Conservation (phyloP, 1,140 invertebrate genomes). For the Eupeodes corollae region DNA sequence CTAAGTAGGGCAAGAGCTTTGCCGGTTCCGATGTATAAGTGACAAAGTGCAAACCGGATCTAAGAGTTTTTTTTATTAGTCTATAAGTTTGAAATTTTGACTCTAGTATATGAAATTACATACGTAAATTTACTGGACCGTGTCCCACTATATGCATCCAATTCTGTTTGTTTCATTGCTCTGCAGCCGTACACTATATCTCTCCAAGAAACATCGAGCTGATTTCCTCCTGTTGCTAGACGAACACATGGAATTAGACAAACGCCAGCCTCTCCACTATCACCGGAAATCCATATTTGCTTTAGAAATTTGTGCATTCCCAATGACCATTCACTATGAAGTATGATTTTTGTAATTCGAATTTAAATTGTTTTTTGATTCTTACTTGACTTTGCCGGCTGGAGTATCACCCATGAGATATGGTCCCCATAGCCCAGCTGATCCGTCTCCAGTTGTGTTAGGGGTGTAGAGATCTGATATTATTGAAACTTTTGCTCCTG, state of each 20-base stretch:
- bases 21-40: conserved; percentile 50
- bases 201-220: conserved; percentile 39
- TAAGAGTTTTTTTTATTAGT: conserved; percentile 25
- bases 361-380: conserved; percentile 1
- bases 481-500: conserved; percentile 44
- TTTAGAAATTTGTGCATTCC: conserved; percentile 49
- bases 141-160: conserved; percentile 40
- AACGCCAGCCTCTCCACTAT: conserved; percentile 45
- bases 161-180: conserved; percentile 37
- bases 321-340: conserved; percentile 49
- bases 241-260: conserved; percentile 46
- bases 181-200: conserved; percentile 46
- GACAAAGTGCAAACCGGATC: conserved; percentile 46
- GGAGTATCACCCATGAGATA: conserved; percentile 52
- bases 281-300: conserved; percentile 48
- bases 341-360: background rate
- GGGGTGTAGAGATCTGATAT: conserved; percentile 55
- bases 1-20: conserved; percentile 48
- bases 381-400: conserved; percentile 45
- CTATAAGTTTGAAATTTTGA: too few species aligned
- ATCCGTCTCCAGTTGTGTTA: conserved; percentile 64
- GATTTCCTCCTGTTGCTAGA: conserved; percentile 30
- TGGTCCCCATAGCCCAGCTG: conserved; percentile 64
- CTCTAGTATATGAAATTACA: conserved; percentile 13
- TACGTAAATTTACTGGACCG: conserved; percentile 42